phyloP scores from a whole-genome alignment of 2,888 invertebrate genomes.

The Euzetes globulus region DNA sequence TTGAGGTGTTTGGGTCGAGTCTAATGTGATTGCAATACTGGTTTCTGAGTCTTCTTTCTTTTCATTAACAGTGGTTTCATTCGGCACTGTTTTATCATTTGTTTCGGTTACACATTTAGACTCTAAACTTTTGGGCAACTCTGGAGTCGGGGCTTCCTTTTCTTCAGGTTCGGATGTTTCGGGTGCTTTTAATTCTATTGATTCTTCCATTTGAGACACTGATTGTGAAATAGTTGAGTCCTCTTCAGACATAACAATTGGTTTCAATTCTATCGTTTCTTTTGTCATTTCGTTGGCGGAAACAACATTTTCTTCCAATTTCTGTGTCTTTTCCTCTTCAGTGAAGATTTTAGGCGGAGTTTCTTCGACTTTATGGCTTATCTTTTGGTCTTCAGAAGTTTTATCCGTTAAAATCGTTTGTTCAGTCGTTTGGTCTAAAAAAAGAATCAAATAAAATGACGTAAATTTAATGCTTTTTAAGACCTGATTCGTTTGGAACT shows the following conservation, averaged over 20 bases:
- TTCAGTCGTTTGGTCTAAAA: neutral
- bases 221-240: neutral
- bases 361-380: too few species aligned
- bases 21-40: too few species aligned
- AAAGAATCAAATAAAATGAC: neutral
- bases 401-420: neutral
- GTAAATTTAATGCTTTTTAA: neutral
- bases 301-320: neutral
- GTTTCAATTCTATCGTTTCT: neutral
- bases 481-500: neutral
- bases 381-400: neutral
- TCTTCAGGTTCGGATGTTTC: too few species aligned
- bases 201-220: neutral
- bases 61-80: too few species aligned
- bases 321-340: neutral
- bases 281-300: neutral
- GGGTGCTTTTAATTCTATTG: too few species aligned
- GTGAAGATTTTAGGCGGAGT: too few species aligned
- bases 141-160: too few species aligned
- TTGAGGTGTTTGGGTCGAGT: too few species aligned
- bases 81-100: too few species aligned
- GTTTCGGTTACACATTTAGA: too few species aligned
- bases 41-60: too few species aligned
- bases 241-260: neutral
- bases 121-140: too few species aligned